A percentile compares a stretch with the other conserved stretches of the same genome.
phyloP scores from a whole-genome alignment of 2,797 vertebrate species.

The Florisuga fusca region DNA sequence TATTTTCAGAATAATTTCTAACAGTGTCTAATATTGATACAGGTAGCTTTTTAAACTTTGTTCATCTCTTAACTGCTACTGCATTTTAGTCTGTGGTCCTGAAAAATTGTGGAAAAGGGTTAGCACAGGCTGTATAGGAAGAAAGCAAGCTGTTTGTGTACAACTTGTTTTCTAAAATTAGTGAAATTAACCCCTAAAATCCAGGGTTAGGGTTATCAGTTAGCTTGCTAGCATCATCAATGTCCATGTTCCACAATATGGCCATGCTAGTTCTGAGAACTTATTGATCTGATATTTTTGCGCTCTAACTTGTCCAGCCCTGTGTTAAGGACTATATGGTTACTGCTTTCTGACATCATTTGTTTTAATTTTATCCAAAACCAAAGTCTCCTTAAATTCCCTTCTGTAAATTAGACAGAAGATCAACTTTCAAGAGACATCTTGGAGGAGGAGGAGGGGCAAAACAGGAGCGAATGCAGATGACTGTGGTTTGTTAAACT shows the following conservation, averaged over 20 bases:
- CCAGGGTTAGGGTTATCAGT: background rate
- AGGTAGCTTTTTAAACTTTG: background rate
- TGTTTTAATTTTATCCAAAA: background rate
- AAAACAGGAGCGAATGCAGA: background rate
- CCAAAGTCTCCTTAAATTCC: background rate
- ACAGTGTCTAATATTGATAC: background rate
- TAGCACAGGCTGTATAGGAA: background rate
- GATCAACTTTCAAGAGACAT: background rate
- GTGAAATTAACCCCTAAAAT: background rate
- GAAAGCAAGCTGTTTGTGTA: background rate
- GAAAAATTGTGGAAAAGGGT: background rate
- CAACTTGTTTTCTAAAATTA: background rate
- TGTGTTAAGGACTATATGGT: background rate
- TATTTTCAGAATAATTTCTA: conserved; percentile 1
- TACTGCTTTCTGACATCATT: background rate
- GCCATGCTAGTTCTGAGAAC: background rate
- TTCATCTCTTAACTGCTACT: background rate
- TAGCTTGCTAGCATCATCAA: background rate
- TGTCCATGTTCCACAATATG: background rate
- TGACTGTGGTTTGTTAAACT: conserved; percentile 17
- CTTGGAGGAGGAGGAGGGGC: background rate
- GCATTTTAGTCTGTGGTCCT: background rate
- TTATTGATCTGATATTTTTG: background rate
- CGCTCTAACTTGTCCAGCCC: background rate
- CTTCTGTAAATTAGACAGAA: background rate